Percentiles rank a stretch among this genome's conserved stretches.
phyloP scores from a whole-genome alignment of 2,797 vertebrate genomes.

The Sebastes ruberrimus region DNA sequence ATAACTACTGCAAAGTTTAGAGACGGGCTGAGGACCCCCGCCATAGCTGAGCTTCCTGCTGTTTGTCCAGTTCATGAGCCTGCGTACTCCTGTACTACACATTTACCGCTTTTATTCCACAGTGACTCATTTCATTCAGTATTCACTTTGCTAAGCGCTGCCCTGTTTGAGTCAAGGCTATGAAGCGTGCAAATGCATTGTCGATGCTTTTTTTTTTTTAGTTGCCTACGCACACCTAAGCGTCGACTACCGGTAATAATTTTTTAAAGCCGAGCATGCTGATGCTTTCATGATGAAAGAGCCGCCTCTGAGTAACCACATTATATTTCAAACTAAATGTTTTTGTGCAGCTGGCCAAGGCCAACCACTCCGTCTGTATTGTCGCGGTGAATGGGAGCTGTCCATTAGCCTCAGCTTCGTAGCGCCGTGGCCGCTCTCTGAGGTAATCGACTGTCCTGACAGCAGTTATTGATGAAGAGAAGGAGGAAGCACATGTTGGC shows the following conservation, averaged over 20 bases:
- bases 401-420: constrained; percentile 27
- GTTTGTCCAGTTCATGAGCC: neutral
- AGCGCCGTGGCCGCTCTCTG: constrained; percentile 26
- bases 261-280: constrained; percentile 1
- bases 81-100: neutral
- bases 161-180: constrained; percentile 39
- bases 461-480: constrained; percentile 57
- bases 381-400: neutral
- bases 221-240: constrained; percentile 13
- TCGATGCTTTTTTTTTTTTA: neutral
- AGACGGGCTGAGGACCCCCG: no score
- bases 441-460: constrained; percentile 62
- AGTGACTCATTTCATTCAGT: constrained; percentile 35
- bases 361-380: neutral
- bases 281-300: constrained; percentile 28
- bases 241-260: neutral
- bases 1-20: neutral
- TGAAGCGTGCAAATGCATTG: constrained; percentile 1
- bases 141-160: constrained; percentile 8
- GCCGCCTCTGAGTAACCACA: neutral
- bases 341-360: constrained; percentile 1
- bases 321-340: constrained; percentile 16
- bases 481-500: constrained; percentile 45
- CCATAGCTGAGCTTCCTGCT: neutral
- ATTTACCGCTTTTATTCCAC: constrained; percentile 28